phyloP scores from a whole-genome alignment of 2,113 vertebrate species.

The Xerus inauris region DNA sequence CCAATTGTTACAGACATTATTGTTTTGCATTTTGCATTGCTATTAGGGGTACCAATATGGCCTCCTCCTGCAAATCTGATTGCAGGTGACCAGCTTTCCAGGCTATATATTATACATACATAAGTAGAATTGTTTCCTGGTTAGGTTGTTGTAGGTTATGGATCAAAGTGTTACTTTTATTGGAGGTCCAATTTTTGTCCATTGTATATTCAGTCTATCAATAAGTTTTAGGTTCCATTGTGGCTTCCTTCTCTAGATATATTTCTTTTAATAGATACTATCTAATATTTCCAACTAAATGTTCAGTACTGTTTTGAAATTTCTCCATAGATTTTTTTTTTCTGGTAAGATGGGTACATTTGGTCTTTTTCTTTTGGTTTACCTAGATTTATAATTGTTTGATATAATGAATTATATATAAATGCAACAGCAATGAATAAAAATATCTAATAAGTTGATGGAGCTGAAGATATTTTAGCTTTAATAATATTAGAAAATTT shows the following conservation, averaged over 20 bases:
- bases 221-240: neutral
- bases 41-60: neutral
- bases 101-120: neutral
- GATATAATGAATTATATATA: constrained; percentile 63
- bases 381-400: constrained; percentile 68
- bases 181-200: neutral
- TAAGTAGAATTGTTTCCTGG: neutral
- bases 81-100: neutral
- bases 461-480: constrained; percentile 43
- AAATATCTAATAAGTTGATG: constrained; percentile 45
- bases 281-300: constrained; percentile 26
- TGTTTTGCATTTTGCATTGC: neutral
- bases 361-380: constrained; percentile 61
- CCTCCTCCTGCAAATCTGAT: neutral
- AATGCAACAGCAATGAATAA: constrained; percentile 11
- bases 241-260: neutral
- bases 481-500: constrained; percentile 59
- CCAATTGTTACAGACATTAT: neutral
- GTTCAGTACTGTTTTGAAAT: neutral
- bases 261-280: neutral
- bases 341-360: neutral
- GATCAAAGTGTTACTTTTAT: neutral
- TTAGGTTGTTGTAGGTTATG: neutral
- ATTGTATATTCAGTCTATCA: neutral
- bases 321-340: neutral